phyloP scores from a whole-genome alignment of 2,797 vertebrate species.

The Cossypha dichroa region DNA sequence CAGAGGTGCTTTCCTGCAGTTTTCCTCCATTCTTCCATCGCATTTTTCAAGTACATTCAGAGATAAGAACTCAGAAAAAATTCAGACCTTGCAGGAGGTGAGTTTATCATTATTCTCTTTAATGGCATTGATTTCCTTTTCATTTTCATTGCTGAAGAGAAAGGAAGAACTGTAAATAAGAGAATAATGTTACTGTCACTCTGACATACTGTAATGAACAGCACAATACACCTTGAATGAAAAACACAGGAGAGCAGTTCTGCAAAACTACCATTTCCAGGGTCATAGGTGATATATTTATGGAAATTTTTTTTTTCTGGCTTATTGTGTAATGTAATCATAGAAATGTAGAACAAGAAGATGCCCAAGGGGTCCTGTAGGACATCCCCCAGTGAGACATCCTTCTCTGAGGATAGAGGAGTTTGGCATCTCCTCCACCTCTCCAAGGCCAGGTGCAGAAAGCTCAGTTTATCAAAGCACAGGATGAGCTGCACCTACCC shows the following conservation, averaged over 20 bases:
- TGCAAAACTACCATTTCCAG: not conserved
- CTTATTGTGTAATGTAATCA: not conserved
- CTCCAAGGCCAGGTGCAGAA: accelerated
- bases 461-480: accelerated
- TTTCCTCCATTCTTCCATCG: not conserved
- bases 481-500: not conserved
- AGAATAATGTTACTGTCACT: conserved; percentile 64
- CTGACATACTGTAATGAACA: conserved; percentile 55
- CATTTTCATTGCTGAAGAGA: conserved; percentile 60
- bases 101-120: conserved; percentile 67
- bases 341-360: not conserved
- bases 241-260: conserved; percentile 22
- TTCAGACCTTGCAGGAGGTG: conserved; percentile 41
- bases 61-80: conserved; percentile 39
- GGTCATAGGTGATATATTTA: conserved; percentile 14
- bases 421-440: accelerated
- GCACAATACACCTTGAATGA: conserved; percentile 36
- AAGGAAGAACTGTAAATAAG: conserved; percentile 69
- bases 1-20: not conserved
- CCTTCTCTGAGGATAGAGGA: not conserved
- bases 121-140: conserved; percentile 72
- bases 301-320: not conserved
- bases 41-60: not conserved
- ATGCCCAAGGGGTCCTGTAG: not conserved
- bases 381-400: not conserved